Evolutionary conservation across 2,888 invertebrate genomes (phyloP), one percentile per base, ranked within the genome.

Genomic region (Caenorhabditis sp.): DNA sequence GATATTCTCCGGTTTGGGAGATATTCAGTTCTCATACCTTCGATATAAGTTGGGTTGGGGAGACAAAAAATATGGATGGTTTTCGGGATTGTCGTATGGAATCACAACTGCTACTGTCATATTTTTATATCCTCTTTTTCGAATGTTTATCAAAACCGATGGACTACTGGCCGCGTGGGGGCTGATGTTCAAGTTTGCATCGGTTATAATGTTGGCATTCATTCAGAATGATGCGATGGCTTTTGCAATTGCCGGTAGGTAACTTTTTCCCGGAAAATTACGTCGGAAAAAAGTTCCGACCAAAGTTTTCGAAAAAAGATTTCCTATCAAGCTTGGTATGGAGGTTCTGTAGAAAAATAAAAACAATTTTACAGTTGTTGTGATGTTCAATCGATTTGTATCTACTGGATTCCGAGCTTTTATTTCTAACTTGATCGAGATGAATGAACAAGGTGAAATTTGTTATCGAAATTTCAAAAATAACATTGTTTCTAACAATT

Each of bases 371-470:
- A 76, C 84, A 66, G 79, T 87, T 0, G 69, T 87, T 5, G 83
- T 86, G 3, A 83, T 86, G 73, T 82, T 88, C 55, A 85, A 86
- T 69, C 86, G 89, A 4, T 88, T 89, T 74, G 84, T 88, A 14
- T 82, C 88, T 4, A 87, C 88, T 21, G 88, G 88, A 17, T 76
- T 88, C 50, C 83, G 89, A 10, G 84, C 89, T 4, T 80, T 87
- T 58, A 78, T 85, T 49, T 88, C 88, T 5, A 81, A 82, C 17
- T 76, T 88, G 54, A 87, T 89, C 21, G 69, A 79, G 17, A 66
- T 77, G 19, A 76, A 83, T 60, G 88, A 89, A 76, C 88, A 88
- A 83, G 89, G 88, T 88, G 70, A 27, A 59, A 31, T n/a, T n/a
- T 55, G 17, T 50, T n/a, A 12, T 23, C 27, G 5, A 14, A 26